Base-by-base conservation (phyloP, 2,113 vertebrate genomes). In the Plecotus auritus region DNA sequence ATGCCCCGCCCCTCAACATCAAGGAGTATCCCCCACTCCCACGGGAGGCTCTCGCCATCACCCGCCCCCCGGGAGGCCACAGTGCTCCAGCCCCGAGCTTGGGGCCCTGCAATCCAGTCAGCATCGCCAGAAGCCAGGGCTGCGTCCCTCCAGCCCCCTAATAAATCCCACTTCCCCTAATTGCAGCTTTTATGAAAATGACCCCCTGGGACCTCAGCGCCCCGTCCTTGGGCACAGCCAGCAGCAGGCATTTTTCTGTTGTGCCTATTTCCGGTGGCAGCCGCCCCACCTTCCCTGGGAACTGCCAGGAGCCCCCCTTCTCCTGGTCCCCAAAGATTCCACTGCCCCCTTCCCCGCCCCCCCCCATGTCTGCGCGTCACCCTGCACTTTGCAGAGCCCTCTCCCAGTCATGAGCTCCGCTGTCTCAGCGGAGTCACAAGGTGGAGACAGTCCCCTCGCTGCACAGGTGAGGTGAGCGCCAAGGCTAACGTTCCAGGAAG, bases 101-200 rank as follows among this genome's bases (percentile, higher is more conserved):
- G 5, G 42, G n/a, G 35, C 84, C 69, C 80, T 70, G 5, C 11
- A 0, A 8, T 77, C 73, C 90, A 47, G 26, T 66, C 37, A 81
- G 78, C 78, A 4, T 73, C 1, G 0, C 84, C 93, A 84, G 96
- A 32, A 90, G 70, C 81, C 91, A 64, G 89, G 70, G 20, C 51
- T n/a, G 0, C 17, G 0, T 22, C 66, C 35, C 88, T 45, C 67
- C 72, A 40, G 77, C 77, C 35, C 47, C 86, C 73, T 35, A 42
- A 51, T 54, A 80, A 66, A 66, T 93, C 93, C 88, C 91, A 32
- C 77, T 40, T 80, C 37, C 88, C 69, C 81, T 83, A 64, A 87
- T 85, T 40, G 85, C 77, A 37, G 37, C 88, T 74, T 45, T 88
- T 47, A 4, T 17, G 56, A 61, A 70, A 28, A 12, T 0, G 2